These are phyloP conservation scores for Lucinisca nassula DNA, from an alignment of 2,888 invertebrate genomes.

Conservation along the genomic window DNA sequence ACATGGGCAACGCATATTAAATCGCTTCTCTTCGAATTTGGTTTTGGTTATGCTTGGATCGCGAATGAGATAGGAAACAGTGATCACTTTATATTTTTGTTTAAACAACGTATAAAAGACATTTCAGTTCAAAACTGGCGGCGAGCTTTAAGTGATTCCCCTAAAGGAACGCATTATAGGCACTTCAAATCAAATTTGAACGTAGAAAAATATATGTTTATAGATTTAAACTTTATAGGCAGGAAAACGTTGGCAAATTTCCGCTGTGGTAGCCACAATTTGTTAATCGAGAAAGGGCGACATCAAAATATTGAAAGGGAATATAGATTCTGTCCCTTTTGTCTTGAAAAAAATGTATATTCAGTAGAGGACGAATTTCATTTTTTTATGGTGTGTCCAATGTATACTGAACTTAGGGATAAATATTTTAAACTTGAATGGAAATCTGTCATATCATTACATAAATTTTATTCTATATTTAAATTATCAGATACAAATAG, in stretches of 20 bases:
- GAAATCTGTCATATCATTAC: not conserved
- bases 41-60: not conserved
- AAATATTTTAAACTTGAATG: not conserved
- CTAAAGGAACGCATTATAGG: not conserved
- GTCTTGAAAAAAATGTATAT: not conserved
- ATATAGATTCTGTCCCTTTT: not conserved
- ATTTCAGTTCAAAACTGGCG: not conserved
- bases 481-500: not conserved
- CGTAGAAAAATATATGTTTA: not conserved
- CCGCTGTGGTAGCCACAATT: not conserved
- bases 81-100: not conserved
- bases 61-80: not conserved
- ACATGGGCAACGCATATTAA: not conserved
- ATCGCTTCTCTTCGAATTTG: not conserved
- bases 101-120: not conserved
- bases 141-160: not conserved
- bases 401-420: not conserved
- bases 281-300: not conserved
- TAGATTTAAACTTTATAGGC: not conserved
- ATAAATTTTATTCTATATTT: not conserved
- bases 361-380: not conserved
- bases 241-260: not conserved
- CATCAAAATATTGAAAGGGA: not conserved
- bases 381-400: not conserved
- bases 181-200: not conserved